Conservation (phyloP, 2,113 vertebrate genomes). For the Periophthalmodon schlosseri region DNA sequence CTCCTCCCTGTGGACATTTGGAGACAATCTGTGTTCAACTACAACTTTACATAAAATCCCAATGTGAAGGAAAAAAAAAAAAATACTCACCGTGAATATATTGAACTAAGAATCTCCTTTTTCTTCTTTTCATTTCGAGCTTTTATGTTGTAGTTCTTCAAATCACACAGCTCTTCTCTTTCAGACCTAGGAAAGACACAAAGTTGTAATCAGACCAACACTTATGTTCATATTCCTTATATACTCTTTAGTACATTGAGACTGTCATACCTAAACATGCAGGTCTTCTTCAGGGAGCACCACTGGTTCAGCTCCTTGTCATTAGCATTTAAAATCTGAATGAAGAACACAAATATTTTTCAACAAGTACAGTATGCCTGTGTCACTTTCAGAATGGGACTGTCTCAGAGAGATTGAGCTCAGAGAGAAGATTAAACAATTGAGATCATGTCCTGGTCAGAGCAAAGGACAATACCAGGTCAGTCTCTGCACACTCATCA, state of each 20-base stretch:
- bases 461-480: constrained; percentile 79
- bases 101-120: constrained; percentile 78
- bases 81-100: constrained; percentile 80
- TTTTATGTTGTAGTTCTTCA: constrained; percentile 80
- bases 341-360: constrained; percentile 10
- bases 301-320: constrained; percentile 90
- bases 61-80: too few relatives aligned
- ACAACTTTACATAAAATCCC: background rate
- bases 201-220: background rate
- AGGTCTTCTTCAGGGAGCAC: constrained; percentile 89
- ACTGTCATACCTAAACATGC: constrained; percentile 87
- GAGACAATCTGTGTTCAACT: background rate
- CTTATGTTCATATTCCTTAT: background rate
- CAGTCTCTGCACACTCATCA: constrained; percentile 77
- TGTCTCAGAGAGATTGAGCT: constrained; percentile 53
- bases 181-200: constrained; percentile 75
- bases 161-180: constrained; percentile 82
- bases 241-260: background rate
- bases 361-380: background rate
- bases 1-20: constrained; percentile 54
- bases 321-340: constrained; percentile 81
- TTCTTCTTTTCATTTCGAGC: constrained; percentile 80
- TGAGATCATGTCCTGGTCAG: constrained; percentile 79
- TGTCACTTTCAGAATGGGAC: background rate
- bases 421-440: constrained; percentile 82